Percentiles rank a stretch among this genome's conserved stretches.
These are phyloP conservation scores for Tonatia bakeri DNA, from an alignment of 2,113 vertebrate species.

Conservation along the genomic window DNA sequence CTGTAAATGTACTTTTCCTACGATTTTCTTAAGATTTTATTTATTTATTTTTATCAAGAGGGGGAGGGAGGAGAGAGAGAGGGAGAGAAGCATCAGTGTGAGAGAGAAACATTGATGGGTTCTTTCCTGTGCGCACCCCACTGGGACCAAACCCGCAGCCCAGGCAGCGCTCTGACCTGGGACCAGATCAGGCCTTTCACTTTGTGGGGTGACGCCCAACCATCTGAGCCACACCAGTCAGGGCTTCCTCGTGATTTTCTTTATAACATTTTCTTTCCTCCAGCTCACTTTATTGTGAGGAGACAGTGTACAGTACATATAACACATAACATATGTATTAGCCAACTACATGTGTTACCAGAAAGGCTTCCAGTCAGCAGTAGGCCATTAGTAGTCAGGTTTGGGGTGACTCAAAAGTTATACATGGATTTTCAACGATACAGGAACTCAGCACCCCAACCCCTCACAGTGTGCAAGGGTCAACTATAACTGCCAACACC, in stretches of 20 bases:
- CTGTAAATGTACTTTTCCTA: background rate
- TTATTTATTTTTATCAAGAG: too few relatives aligned
- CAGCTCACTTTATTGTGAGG: background rate
- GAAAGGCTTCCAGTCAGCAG: background rate
- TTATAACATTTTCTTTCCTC: background rate
- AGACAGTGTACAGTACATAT: background rate
- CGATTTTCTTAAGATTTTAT: background rate
- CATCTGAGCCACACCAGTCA: too few relatives aligned
- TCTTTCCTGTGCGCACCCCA: too few relatives aligned
- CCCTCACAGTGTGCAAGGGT: background rate
- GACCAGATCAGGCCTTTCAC: too few relatives aligned
- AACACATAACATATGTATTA: background rate
- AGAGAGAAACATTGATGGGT: too few relatives aligned
- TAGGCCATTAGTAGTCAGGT: background rate
- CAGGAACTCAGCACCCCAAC: background rate
- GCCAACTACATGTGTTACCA: background rate
- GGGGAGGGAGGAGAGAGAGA: too few relatives aligned
- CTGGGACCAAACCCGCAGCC: too few relatives aligned
- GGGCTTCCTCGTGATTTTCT: background rate
- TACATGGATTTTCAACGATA: background rate
- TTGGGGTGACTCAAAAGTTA: background rate
- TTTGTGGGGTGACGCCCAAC: too few relatives aligned
- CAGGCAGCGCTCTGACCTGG: too few relatives aligned
- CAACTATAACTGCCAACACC: background rate
- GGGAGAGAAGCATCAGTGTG: too few relatives aligned